Evolutionary conservation across 2,113 vertebrate species (phyloP), one percentile per base, ranked within the genome.

Genomic region (Picathartes gymnocephalus): DNA sequence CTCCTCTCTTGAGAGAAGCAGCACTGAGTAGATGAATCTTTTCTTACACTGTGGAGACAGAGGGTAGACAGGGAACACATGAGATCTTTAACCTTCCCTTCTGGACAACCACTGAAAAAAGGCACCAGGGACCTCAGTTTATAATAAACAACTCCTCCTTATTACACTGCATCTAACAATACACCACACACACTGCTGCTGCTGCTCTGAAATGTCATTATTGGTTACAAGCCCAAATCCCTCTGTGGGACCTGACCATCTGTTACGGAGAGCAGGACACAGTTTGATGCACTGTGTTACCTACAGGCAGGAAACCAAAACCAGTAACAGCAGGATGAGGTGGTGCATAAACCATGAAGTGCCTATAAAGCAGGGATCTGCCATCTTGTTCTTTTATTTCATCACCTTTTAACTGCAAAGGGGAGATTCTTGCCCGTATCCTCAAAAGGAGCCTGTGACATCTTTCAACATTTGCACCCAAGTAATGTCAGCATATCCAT

Each of bases 161-260:
- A 15, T 68, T 45, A 51, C 22, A 39, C 37, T 74, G 35, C 78
- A 73, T 84, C 81, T 86, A 76, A 87, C 83, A 92, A 79, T 81
- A 51, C 83, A 53, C 57, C 28, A 68, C 77, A 72, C 37, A 60
- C 37, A 33, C 68, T 91, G 61, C 77, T 65, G 69, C 57, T 85
- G 57, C 82, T 71, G 61, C 64, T 51, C 60, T 74, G 69, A 68
- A 86, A 86, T 91, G 60, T 92, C 92, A 57, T 81, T 53, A 48
- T 27, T 95, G 73, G 89, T 87, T 53, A 71, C 35, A 84, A 96
- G 83, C 84, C 95, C 94, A 92, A 93, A 95, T 89, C 83, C 73
- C 89, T 78, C 70, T 33, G 51, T 62, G 92, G 79, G 93, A 61
- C 65, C 66, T 89, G 61, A 76, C 93, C 93, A 92, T 87, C 81